These are phyloP conservation scores for Dendrolimus kikuchii DNA, from an alignment of 1,140 invertebrate genomes.

Conservation along the genomic window DNA sequence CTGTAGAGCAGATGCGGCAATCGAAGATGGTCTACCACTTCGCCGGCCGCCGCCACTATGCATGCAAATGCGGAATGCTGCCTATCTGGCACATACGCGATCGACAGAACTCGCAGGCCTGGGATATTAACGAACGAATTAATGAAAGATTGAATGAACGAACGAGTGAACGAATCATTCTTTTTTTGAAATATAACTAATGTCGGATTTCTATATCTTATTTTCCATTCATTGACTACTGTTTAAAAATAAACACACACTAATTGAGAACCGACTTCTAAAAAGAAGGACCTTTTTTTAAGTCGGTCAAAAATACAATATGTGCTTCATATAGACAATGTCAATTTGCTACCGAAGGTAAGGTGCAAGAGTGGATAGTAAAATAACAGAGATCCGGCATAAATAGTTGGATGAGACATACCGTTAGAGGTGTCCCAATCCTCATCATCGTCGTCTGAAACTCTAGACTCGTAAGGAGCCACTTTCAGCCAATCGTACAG, in stretches of 20 bases:
- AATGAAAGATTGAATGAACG: not conserved
- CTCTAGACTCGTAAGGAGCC: constrained; percentile 87
- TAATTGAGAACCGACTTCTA: too few relatives aligned
- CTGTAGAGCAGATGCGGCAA: constrained; percentile 89
- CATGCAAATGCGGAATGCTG: constrained; percentile 92
- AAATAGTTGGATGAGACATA: constrained; percentile 16
- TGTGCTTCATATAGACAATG: too few relatives aligned
- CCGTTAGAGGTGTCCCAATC: constrained; percentile 88
- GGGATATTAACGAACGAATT: not conserved
- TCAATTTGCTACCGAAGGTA: too few relatives aligned
- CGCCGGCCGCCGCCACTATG: constrained; percentile 89
- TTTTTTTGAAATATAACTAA: too few relatives aligned
- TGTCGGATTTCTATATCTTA: too few relatives aligned
- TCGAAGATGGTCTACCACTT: constrained; percentile 92
- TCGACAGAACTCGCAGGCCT: constrained; percentile 89
- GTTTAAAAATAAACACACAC: too few relatives aligned
- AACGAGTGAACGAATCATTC: too few relatives aligned
- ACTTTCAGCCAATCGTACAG: constrained; percentile 94
- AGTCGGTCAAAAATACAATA: too few relatives aligned
- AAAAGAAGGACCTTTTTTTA: too few relatives aligned
- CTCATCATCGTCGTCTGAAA: constrained; percentile 89
- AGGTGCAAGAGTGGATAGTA: too few relatives aligned
- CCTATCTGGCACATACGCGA: constrained; percentile 91
- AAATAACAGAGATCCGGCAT: too few relatives aligned
- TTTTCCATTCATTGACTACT: too few relatives aligned